Percentiles rank a stretch among this genome's conserved stretches.
Conservation (phyloP, 2,113 vertebrate species). For the Orthonyx spaldingii region DNA sequence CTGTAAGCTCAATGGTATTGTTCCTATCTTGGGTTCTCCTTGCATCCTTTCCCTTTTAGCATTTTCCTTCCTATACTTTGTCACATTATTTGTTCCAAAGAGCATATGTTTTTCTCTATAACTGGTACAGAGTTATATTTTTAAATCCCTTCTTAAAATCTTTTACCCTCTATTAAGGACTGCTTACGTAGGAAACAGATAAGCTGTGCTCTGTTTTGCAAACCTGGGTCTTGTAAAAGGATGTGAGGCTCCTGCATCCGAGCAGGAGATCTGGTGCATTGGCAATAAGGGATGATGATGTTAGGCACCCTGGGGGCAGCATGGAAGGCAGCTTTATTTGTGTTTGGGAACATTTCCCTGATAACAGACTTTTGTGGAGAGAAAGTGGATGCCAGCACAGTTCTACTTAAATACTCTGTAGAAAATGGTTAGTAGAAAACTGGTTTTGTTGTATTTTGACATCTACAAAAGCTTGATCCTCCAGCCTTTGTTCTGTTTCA, state of each 20-base stretch:
- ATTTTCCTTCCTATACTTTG: neutral
- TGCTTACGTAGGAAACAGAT: neutral
- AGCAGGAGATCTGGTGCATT: neutral
- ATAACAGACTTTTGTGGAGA: neutral
- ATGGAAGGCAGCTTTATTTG: neutral
- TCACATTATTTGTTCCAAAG: neutral
- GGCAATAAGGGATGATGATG: neutral
- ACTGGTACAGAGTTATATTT: neutral
- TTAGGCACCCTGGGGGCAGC: neutral
- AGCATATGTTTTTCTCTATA: neutral
- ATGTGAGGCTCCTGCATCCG: neutral
- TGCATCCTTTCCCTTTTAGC: neutral
- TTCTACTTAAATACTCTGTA: neutral
- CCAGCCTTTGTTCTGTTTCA: neutral
- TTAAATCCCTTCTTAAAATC: neutral
- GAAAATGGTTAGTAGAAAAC: neutral
- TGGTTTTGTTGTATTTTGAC: neutral
- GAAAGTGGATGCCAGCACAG: neutral
- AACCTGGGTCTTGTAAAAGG: neutral
- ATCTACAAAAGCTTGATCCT: neutral
- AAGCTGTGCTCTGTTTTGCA: neutral
- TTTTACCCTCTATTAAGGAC: neutral
- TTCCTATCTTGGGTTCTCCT: neutral
- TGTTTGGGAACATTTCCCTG: neutral
- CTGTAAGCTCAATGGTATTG: neutral